Conservation (phyloP, 2,888 invertebrate species). For the Metallyticus violacea region DNA sequence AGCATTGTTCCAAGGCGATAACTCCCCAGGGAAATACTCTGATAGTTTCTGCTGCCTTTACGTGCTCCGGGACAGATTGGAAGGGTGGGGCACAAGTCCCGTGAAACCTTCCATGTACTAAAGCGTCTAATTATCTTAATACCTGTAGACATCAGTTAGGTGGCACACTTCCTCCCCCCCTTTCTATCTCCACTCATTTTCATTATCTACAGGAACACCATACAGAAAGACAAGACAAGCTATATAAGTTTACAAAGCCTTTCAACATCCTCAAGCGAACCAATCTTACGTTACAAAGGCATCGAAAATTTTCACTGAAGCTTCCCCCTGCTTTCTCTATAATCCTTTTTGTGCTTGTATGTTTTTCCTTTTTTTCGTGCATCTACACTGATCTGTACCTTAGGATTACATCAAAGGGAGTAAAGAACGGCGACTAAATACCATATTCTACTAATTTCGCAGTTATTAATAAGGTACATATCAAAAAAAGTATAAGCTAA, state of each 20-base stretch:
- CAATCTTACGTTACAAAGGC: conserved; percentile 1
- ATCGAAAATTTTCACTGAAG: not conserved
- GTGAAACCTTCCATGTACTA: not conserved
- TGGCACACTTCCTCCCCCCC: not conserved
- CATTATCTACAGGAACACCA: not conserved
- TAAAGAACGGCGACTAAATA: too few species aligned
- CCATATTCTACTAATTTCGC: too few species aligned
- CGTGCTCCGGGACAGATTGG: not conserved
- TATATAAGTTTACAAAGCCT: conserved; percentile 7
- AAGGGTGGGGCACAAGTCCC: too few species aligned
- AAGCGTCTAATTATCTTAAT: not conserved
- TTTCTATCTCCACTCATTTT: not conserved
- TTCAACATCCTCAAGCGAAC: not conserved
- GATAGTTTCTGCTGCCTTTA: not conserved
- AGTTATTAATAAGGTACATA: too few species aligned
- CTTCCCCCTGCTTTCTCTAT: not conserved
- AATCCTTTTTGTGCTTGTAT: not conserved
- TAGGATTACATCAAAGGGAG: too few species aligned
- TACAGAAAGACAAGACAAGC: not conserved
- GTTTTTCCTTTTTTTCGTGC: too few species aligned
- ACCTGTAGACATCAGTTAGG: not conserved
- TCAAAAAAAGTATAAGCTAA: too few species aligned
- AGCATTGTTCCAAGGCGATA: not conserved
- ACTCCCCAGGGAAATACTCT: not conserved
- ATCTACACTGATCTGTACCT: too few species aligned